These are phyloP conservation scores for Piaya cayana DNA, from an alignment of 2,113 vertebrate species.

Conservation along the genomic window DNA sequence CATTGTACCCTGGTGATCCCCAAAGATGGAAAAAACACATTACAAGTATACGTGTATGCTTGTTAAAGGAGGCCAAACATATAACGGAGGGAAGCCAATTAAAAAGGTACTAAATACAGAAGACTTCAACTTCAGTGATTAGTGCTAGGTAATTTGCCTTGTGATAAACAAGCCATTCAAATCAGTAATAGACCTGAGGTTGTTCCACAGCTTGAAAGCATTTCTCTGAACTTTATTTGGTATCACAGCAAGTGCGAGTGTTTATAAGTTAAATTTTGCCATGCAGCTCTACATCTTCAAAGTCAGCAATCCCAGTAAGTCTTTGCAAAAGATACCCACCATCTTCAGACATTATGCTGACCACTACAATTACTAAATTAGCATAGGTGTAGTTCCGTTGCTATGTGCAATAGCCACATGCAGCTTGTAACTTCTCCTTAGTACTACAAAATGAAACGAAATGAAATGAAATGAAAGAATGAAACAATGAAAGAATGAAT, in stretches of 20 bases:
- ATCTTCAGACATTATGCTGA: neutral
- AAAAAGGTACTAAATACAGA: conserved; percentile 63
- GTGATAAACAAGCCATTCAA: conserved; percentile 59
- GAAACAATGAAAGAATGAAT: conserved; percentile 11
- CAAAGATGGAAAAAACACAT: conserved; percentile 1
- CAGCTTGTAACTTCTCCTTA: conserved; percentile 1
- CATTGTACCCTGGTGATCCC: neutral
- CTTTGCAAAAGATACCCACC: neutral
- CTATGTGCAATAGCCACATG: neutral
- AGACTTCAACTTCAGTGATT: conserved; percentile 53
- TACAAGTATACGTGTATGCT: neutral
- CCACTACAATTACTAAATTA: neutral
- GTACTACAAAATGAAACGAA: neutral
- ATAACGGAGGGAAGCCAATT: conserved; percentile 68
- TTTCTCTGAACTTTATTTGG: conserved; percentile 26
- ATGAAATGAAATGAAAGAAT: conserved; percentile 29
- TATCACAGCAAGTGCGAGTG: conserved; percentile 16
- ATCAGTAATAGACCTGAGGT: conserved; percentile 51
- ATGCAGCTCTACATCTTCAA: neutral
- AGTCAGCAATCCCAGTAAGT: neutral
- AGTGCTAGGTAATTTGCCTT: conserved; percentile 59
- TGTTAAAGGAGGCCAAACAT: conserved; percentile 48
- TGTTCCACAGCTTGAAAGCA: conserved; percentile 43
- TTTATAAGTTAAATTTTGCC: conserved; percentile 3
- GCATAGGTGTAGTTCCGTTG: neutral